A percentile compares a stretch with the other conserved stretches of the same genome.
Evolutionary conservation across 2,797 vertebrate genomes (phyloP).

Genomic region (Stomatorhinus walkeri): DNA sequence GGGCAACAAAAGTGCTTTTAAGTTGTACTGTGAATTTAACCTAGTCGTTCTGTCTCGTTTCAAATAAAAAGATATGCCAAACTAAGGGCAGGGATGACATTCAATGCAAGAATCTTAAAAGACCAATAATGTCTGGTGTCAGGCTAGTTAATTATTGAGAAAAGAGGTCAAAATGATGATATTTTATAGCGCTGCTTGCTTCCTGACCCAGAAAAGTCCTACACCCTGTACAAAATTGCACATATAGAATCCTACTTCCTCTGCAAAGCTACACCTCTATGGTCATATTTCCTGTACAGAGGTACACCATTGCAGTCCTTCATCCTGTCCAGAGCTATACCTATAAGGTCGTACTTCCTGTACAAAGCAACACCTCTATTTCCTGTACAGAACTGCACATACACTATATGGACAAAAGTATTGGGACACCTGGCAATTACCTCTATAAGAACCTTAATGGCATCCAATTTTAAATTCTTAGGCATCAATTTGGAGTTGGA

Average conservation of each 20-base stretch:
- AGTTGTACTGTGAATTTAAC: conserved; percentile 38
- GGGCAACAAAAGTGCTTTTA: background rate
- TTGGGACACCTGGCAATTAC: background rate
- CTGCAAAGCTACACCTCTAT: background rate
- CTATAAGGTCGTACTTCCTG: conserved; percentile 31
- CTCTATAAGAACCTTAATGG: background rate
- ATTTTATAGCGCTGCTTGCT: conserved; percentile 50
- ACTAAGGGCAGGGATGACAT: conserved; percentile 56
- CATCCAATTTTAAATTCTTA: background rate
- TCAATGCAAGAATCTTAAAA: conserved; percentile 58
- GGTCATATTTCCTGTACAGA: background rate
- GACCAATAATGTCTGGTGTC: conserved; percentile 51
- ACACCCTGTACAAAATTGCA: background rate
- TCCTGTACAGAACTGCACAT: background rate
- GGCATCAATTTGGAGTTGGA: background rate
- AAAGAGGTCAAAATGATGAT: conserved; percentile 45
- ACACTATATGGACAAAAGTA: background rate
- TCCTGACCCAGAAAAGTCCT: conserved; percentile 47
- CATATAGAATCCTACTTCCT: background rate
- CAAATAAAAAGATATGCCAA: conserved; percentile 52
- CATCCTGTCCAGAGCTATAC: too few relatives aligned
- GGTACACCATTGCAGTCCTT: too few relatives aligned
- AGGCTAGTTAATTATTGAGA: conserved; percentile 60
- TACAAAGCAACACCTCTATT: background rate
- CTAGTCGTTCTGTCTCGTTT: conserved; percentile 44